phyloP scores from a whole-genome alignment of 2,888 invertebrate species.

The Megalurothrips usitatus region DNA sequence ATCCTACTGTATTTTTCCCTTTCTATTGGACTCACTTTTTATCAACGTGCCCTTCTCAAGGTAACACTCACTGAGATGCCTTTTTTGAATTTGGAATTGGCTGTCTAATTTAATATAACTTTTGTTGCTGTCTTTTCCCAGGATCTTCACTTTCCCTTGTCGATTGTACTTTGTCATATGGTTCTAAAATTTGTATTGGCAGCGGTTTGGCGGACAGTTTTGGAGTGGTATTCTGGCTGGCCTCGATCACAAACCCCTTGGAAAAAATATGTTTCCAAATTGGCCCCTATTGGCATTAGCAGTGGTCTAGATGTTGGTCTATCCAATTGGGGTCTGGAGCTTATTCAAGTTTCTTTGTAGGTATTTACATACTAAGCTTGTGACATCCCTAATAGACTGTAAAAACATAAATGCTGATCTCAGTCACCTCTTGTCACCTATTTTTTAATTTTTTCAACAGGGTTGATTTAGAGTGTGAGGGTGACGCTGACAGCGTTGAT shows the following conservation, averaged over 20 bases:
- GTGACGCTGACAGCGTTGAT: too few relatives aligned
- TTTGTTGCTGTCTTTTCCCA: conserved; percentile 46
- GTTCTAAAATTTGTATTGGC: conserved; percentile 82
- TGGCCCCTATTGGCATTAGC: conserved; percentile 82
- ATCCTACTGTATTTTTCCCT: conserved; percentile 82
- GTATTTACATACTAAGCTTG: conserved; percentile 42
- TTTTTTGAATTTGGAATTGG: background rate
- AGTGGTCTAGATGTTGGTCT: conserved; percentile 96
- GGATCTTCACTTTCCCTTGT: conserved; percentile 83
- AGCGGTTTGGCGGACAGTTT: conserved; percentile 60
- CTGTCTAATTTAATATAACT: conserved; percentile 26
- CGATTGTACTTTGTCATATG: conserved; percentile 86
- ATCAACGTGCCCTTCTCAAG: conserved; percentile 88
- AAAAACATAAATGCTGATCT: too few relatives aligned
- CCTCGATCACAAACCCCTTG: conserved; percentile 67
- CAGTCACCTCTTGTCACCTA: background rate
- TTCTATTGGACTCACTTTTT: conserved; percentile 94
- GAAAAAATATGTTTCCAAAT: conserved; percentile 68
- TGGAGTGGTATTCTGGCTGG: conserved; percentile 55
- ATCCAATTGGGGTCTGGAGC: conserved; percentile 95
- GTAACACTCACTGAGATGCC: conserved; percentile 48
- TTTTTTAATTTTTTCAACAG: background rate
- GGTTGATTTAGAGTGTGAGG: too few relatives aligned
- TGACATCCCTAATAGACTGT: background rate
- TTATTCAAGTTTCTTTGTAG: conserved; percentile 88